phyloP scores from a whole-genome alignment of 2,113 vertebrate species.

The Dolichotis patagonum region DNA sequence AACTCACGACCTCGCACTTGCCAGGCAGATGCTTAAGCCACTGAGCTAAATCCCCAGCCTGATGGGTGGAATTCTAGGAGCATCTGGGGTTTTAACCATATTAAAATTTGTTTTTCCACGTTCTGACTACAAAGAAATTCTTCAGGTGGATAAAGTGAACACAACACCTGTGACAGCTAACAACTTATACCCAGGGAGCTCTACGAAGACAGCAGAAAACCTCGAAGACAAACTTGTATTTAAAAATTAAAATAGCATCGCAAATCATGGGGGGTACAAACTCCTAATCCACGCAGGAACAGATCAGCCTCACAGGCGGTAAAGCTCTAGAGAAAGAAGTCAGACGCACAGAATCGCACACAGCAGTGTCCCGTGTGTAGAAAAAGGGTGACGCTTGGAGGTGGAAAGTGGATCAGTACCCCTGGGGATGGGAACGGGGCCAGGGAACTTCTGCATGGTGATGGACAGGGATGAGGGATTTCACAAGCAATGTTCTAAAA shows the following conservation, averaged over 20 bases:
- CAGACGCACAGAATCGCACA: neutral
- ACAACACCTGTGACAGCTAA: constrained; percentile 79
- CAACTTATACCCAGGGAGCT: constrained; percentile 80
- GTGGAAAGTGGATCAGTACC: neutral
- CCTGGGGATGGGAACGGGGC: neutral
- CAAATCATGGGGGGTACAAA: constrained; percentile 15
- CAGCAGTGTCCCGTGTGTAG: neutral
- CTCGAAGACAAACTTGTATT: constrained; percentile 81
- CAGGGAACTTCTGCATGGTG: neutral
- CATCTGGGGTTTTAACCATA: too few species aligned
- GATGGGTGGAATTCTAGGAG: too few species aligned
- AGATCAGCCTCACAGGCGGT: neutral
- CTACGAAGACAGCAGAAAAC: constrained; percentile 78
- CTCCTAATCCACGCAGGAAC: neutral
- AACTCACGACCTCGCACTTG: too few species aligned
- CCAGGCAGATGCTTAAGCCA: too few species aligned
- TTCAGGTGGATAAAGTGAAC: constrained; percentile 83
- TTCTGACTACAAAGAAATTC: constrained; percentile 81
- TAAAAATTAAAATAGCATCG: constrained; percentile 79
- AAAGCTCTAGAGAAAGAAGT: neutral
- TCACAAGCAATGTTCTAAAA: constrained; percentile 11
- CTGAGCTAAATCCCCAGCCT: too few species aligned
- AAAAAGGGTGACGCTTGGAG: neutral
- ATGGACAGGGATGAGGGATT: neutral
- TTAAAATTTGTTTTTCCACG: too few species aligned